Evolutionary conservation across 2,113 vertebrate species (phyloP).

Genomic region (Pterocles gutturalis): DNA sequence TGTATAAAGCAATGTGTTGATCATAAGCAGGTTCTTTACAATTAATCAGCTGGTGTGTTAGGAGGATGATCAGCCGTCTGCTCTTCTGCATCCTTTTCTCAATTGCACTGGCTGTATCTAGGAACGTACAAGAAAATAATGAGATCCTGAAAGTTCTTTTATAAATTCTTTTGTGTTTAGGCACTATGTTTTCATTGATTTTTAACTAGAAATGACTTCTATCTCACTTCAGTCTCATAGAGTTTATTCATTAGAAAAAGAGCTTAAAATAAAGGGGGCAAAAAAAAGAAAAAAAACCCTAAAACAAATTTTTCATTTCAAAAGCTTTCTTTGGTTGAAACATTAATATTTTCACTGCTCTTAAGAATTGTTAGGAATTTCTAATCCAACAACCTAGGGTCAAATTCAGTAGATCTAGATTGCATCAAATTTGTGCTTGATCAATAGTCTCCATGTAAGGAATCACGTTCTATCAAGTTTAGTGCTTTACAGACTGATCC

Average conservation of each 20-base stretch:
- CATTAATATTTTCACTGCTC: neutral
- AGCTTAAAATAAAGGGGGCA: neutral
- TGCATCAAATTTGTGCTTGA: neutral
- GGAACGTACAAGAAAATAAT: neutral
- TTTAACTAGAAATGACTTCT: neutral
- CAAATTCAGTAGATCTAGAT: neutral
- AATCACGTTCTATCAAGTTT: neutral
- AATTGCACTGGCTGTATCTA: slow-evolving; percentile 66
- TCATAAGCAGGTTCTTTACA: slow-evolving; percentile 65
- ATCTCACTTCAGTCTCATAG: neutral
- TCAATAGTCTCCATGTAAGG: neutral
- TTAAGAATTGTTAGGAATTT: neutral
- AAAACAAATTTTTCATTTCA: neutral
- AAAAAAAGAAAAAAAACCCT: neutral
- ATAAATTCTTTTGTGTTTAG: neutral
- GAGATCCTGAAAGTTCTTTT: neutral
- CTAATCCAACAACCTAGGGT: neutral
- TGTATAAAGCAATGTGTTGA: slow-evolving; percentile 75
- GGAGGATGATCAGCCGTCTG: slow-evolving; percentile 73
- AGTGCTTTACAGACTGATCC: neutral
- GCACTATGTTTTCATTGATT: neutral
- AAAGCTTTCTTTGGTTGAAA: neutral
- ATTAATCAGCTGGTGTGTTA: slow-evolving; percentile 33
- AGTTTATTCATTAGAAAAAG: neutral
- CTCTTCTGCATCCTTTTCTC: slow-evolving; percentile 74